phyloP scores from a whole-genome alignment of 2,797 vertebrate species.

The Sebastolobus alascanus region DNA sequence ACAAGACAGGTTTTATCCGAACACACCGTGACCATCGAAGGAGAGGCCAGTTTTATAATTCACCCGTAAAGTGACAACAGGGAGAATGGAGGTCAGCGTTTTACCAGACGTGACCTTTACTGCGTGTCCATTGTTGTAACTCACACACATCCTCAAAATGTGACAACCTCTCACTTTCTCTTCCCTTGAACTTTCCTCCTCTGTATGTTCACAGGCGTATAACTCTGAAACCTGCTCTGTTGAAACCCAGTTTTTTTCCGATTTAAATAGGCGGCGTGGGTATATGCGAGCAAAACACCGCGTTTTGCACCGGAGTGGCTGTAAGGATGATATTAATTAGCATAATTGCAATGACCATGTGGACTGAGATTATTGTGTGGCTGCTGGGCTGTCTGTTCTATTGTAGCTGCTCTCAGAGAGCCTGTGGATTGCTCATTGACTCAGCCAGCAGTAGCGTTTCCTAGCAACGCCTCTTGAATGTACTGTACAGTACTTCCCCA shows the following conservation, averaged over 20 bases:
- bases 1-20: constrained; percentile 39
- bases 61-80: constrained; percentile 17
- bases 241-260: constrained; percentile 16
- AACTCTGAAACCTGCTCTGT: constrained; percentile 29
- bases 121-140: constrained; percentile 19
- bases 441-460: constrained; percentile 84
- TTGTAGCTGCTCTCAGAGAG: constrained; percentile 77
- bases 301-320: constrained; percentile 68
- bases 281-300: constrained; percentile 41
- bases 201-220: constrained; percentile 4
- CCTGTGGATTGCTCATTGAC: constrained; percentile 80
- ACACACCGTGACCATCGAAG: constrained; percentile 30
- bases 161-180: constrained; percentile 34
- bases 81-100: constrained; percentile 19
- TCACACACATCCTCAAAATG: constrained; percentile 20
- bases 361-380: constrained; percentile 78
- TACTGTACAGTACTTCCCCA: constrained; percentile 82
- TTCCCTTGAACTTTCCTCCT: constrained; percentile 35
- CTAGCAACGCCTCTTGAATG: constrained; percentile 85
- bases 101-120: constrained; percentile 59
- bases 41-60: constrained; percentile 29
- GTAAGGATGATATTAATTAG: constrained; percentile 81
- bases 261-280: constrained; percentile 55
- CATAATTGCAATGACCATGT: constrained; percentile 83
- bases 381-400: constrained; percentile 77